Conservation (phyloP, 2,797 vertebrate species). For the Bryconaethiops microstoma region DNA sequence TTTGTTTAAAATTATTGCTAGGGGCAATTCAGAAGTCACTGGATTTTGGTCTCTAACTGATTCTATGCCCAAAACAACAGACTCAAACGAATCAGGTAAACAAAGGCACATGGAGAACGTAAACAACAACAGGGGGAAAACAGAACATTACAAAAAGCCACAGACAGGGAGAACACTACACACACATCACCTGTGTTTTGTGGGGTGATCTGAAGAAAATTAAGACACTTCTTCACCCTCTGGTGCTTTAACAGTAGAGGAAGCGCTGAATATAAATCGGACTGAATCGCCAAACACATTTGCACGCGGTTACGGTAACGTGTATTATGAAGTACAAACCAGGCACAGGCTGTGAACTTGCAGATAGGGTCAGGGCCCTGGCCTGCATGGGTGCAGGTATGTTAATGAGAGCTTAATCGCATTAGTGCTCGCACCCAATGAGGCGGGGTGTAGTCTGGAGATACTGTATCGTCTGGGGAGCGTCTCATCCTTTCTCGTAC, state of each 20-base stretch:
- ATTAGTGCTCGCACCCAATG: slow-evolving; percentile 20
- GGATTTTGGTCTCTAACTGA: too few species aligned
- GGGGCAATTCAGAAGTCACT: too few species aligned
- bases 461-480: slow-evolving; percentile 16
- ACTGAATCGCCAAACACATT: slow-evolving; percentile 16
- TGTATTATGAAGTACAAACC: not conserved
- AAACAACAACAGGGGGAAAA: too few species aligned
- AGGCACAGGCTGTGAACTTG: slow-evolving; percentile 7
- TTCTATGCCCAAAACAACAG: too few species aligned
- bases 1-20: too few species aligned
- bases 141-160: too few species aligned
- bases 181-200: too few species aligned
- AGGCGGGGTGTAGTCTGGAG: slow-evolving; percentile 25
- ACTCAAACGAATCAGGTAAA: too few species aligned
- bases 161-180: too few species aligned
- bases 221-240: not conserved
- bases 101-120: too few species aligned
- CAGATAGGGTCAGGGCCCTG: slow-evolving; percentile 11
- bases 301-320: slow-evolving; percentile 25
- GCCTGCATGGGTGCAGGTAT: not conserved
- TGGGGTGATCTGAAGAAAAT: too few species aligned
- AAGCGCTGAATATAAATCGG: slow-evolving; percentile 9
- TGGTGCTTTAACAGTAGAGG: not conserved
- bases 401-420: slow-evolving; percentile 26
- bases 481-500: slow-evolving; percentile 13